phyloP scores from a whole-genome alignment of 2,888 invertebrate genomes.

The Plebejus melissa region DNA sequence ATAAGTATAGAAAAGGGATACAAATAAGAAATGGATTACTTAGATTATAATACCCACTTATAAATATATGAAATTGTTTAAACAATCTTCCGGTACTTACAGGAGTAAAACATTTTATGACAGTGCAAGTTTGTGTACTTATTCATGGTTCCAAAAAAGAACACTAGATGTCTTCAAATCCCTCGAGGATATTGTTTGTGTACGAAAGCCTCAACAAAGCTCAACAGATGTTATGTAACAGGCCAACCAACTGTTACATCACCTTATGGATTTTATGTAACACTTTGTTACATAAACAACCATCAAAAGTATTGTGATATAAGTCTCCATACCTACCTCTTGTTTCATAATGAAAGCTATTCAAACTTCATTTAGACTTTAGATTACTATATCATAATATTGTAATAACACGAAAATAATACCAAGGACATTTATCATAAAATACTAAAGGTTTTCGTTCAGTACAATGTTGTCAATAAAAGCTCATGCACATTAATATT shows the following conservation, averaged over 20 bases:
- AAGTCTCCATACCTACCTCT: neutral
- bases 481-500: constrained; percentile 36
- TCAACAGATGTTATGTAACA: constrained; percentile 26
- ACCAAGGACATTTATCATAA: too few species aligned
- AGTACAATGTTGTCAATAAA: constrained; percentile 29
- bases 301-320: neutral
- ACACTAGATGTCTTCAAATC: constrained; percentile 15
- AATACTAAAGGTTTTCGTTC: neutral
- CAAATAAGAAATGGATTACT: neutral
- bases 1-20: neutral
- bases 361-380: neutral
- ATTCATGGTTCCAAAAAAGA: neutral
- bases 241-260: constrained; percentile 18
- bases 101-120: neutral
- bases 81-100: neutral
- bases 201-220: constrained; percentile 20
- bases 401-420: too few species aligned
- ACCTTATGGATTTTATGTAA: constrained; percentile 18
- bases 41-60: neutral
- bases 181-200: neutral
- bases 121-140: neutral
- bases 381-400: neutral
- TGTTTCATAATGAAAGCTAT: neutral
- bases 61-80: neutral
- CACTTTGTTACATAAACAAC: constrained; percentile 19